Percentiles rank a stretch among this genome's conserved stretches.
Evolutionary conservation across 2,113 vertebrate species (phyloP).

Genomic region (Pungitius pungitius): DNA sequence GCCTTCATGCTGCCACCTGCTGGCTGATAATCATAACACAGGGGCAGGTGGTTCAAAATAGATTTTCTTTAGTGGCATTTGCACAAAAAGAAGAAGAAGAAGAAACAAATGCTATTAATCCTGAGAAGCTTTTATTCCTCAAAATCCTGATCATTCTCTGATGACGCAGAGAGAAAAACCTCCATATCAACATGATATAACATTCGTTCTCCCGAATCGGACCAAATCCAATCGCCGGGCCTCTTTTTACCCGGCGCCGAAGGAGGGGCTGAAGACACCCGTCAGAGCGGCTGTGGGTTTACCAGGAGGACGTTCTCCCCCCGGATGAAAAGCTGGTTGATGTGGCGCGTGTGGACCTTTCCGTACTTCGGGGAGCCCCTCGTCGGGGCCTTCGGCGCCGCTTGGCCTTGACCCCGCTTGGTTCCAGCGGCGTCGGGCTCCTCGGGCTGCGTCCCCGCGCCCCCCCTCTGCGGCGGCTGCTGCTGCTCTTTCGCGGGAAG

Average conservation of each 20-base stretch:
- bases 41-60: not conserved
- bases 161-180: conserved; percentile 35
- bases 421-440: not conserved
- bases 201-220: conserved; percentile 44
- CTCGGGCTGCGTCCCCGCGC: conserved; percentile 24
- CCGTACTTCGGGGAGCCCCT: conserved; percentile 80
- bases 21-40: conserved; percentile 37
- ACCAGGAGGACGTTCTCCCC: conserved; percentile 95
- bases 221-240: not conserved
- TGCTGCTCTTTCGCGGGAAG: not conserved
- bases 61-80: conserved; percentile 1
- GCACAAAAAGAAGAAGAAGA: conserved; percentile 2
- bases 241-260: not conserved
- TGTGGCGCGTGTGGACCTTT: conserved; percentile 89
- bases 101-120: not conserved
- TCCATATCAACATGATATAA: conserved; percentile 82
- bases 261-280: not conserved
- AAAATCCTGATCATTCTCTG: conserved; percentile 23
- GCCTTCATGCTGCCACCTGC: conserved; percentile 73
- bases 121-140: conserved; percentile 59
- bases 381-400: conserved; percentile 37
- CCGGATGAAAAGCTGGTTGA: conserved; percentile 96
- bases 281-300: conserved; percentile 80
- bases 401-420: conserved; percentile 5
- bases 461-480: conserved; percentile 11